These are phyloP conservation scores for Myzus persicae DNA, from an alignment of 1,140 invertebrate genomes.

Conservation along the genomic window DNA sequence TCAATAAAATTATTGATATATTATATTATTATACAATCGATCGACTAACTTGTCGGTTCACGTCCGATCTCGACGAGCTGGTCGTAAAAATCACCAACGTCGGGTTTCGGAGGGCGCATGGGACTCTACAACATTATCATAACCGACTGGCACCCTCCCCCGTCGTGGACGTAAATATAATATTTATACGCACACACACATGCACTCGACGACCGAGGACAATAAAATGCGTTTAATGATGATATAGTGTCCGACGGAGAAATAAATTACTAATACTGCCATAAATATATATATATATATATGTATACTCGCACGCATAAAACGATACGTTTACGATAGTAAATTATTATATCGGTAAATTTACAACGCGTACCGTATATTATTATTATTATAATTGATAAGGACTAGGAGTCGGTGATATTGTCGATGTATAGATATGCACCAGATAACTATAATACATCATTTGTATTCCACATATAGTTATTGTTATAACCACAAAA, in stretches of 20 bases:
- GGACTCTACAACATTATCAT: neutral
- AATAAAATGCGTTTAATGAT: conserved; percentile 43
- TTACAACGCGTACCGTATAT: neutral
- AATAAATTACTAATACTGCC: conserved; percentile 18
- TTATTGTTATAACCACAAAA: too few species aligned
- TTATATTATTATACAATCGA: too few species aligned
- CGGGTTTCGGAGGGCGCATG: too few species aligned
- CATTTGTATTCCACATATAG: neutral
- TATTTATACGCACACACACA: neutral
- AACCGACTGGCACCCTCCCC: neutral
- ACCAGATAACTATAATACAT: neutral
- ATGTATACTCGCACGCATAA: neutral
- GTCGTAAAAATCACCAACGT: neutral
- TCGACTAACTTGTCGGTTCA: neutral
- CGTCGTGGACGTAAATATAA: neutral
- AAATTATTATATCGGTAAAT: neutral
- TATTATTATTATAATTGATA: neutral
- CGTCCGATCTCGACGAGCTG: neutral
- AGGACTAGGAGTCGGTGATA: neutral
- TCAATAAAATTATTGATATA: neutral
- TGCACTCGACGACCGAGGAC: neutral
- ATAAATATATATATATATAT: neutral
- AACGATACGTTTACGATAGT: neutral
- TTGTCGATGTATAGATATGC: neutral
- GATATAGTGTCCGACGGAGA: conserved; percentile 17